phyloP scores from a whole-genome alignment of 2,113 vertebrate genomes.

The Amia ocellicauda region DNA sequence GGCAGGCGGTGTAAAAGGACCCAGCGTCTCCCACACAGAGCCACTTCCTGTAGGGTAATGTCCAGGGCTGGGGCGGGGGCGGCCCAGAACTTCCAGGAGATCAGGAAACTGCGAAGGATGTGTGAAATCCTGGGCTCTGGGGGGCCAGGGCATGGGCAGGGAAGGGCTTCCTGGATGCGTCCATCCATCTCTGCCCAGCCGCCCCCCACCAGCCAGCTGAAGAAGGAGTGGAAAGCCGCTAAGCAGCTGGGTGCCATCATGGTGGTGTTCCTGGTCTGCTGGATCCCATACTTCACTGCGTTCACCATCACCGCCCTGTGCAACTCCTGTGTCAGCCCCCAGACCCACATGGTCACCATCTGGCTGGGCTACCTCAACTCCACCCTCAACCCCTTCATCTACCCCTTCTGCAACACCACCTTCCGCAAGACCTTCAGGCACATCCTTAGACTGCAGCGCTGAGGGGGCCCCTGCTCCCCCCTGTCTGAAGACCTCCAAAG shows the following conservation, averaged over 20 bases:
- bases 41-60: conserved; percentile 29
- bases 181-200: too few species aligned
- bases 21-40: too few species aligned
- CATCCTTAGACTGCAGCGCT: too few species aligned
- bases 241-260: conserved; percentile 91
- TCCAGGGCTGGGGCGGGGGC: conserved; percentile 50
- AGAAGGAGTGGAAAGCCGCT: conserved; percentile 85
- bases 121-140: conserved; percentile 71
- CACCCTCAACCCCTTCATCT: conserved; percentile 90
- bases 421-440: conserved; percentile 91
- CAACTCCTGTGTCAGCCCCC: conserved; percentile 59
- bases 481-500: too few species aligned
- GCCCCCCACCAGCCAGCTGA: conserved; percentile 66
- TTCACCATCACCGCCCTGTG: conserved; percentile 89
- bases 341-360: conserved; percentile 84
- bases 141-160: conserved; percentile 59
- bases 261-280: conserved; percentile 85
- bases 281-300: conserved; percentile 91
- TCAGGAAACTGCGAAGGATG: conserved; percentile 70
- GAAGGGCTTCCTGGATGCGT: too few species aligned
- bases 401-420: conserved; percentile 90
- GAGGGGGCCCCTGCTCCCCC: too few species aligned
- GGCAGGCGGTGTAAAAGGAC: too few species aligned
- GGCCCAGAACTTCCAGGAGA: conserved; percentile 39
- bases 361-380: conserved; percentile 97